Evolutionary conservation across 2,797 vertebrate species (phyloP).

Genomic region (Gadopsis bispinosus): DNA sequence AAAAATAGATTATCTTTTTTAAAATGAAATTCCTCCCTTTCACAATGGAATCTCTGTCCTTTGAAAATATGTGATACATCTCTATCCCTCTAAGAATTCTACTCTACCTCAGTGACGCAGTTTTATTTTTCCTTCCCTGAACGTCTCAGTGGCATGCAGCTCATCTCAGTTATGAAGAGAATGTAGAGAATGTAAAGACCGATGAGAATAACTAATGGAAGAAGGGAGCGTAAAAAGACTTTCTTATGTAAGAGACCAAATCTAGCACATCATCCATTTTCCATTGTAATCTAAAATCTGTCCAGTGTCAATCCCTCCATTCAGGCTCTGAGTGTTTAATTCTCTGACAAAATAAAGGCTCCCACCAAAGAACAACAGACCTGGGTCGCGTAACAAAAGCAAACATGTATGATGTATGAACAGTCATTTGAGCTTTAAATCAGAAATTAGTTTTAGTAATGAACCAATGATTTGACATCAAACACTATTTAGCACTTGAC

Average conservation of each 20-base stretch:
- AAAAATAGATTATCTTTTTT: conserved; percentile 63
- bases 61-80: conserved; percentile 47
- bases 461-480: not conserved
- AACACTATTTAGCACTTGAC: not conserved
- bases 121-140: conserved; percentile 30
- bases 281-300: conserved; percentile 16
- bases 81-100: conserved; percentile 41
- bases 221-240: conserved; percentile 23
- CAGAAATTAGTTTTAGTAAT: not conserved
- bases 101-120: conserved; percentile 38
- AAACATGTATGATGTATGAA: conserved; percentile 8
- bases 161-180: conserved; percentile 67
- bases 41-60: conserved; percentile 63
- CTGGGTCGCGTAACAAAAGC: not conserved
- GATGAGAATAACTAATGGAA: conserved; percentile 28
- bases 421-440: not conserved
- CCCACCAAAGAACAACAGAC: not conserved
- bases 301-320: not conserved
- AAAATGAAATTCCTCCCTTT: conserved; percentile 51
- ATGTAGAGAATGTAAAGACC: conserved; percentile 64
- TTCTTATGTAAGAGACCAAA: conserved; percentile 27
- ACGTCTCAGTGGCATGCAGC: conserved; percentile 59
- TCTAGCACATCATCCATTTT: conserved; percentile 22
- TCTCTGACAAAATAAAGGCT: not conserved
- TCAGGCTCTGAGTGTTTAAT: conserved; percentile 1